These are phyloP conservation scores for Promerops cafer DNA, from an alignment of 2,113 vertebrate genomes.

Conservation along the genomic window DNA sequence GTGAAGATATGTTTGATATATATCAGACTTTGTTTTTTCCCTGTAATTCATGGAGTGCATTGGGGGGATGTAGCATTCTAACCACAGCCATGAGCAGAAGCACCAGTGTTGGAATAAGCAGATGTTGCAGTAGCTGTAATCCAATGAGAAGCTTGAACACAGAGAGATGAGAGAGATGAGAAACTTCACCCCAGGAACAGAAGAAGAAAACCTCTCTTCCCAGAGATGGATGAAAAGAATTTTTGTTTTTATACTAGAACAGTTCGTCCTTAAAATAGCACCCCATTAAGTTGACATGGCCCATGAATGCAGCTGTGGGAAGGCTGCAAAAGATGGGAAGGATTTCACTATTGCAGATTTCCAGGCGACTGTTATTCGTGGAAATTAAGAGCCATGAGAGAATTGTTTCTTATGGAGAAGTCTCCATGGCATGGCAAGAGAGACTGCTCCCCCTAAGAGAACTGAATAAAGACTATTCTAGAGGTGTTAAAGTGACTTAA, in stretches of 20 bases:
- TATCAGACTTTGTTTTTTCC: background rate
- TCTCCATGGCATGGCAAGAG: background rate
- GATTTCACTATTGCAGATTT: background rate
- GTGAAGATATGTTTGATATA: background rate
- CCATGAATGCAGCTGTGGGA: background rate
- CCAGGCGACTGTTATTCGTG: background rate
- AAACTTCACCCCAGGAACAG: background rate
- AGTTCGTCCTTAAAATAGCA: background rate
- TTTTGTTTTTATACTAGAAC: background rate
- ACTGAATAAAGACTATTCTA: background rate
- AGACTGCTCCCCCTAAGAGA: background rate
- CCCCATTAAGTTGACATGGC: background rate
- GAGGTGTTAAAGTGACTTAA: background rate
- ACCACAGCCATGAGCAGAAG: background rate
- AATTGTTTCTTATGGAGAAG: background rate
- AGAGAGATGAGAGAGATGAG: background rate
- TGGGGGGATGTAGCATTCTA: background rate
- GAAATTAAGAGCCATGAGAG: background rate
- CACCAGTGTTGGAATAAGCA: background rate
- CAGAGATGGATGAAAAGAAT: background rate
- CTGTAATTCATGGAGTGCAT: background rate
- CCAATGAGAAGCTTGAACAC: background rate
- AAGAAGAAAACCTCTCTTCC: background rate
- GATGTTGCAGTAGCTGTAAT: background rate
- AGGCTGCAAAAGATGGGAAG: background rate